phyloP scores from a whole-genome alignment of 2,113 vertebrate genomes.

The Sapajus apella region DNA sequence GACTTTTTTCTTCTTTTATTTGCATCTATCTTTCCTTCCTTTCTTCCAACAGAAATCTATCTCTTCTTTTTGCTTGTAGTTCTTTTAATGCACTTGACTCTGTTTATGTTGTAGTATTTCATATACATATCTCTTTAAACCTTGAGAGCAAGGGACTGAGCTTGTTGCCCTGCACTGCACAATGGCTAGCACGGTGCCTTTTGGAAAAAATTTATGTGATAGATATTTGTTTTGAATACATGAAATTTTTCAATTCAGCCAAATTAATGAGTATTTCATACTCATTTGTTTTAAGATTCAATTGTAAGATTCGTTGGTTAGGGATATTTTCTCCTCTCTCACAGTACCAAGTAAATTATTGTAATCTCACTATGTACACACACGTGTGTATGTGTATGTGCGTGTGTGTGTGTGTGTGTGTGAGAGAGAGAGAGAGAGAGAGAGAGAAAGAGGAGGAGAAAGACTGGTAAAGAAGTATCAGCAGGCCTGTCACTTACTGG shows the following conservation, averaged over 20 bases:
- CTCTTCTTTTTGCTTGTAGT: not conserved
- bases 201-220: not conserved
- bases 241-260: not conserved
- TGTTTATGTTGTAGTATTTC: not conserved
- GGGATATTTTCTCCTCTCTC: not conserved
- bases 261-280: not conserved
- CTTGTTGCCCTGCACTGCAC: not conserved
- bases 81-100: not conserved
- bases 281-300: not conserved
- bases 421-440: not conserved
- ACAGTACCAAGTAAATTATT: not conserved
- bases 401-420: not conserved
- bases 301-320: not conserved
- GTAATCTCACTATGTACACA: not conserved
- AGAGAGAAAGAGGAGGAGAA: accelerated
- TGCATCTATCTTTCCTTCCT: not conserved
- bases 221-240: constrained; percentile 7
- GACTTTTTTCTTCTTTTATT: not conserved
- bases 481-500: not conserved
- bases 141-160: not conserved
- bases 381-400: accelerated
- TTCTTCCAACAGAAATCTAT: not conserved
- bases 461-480: not conserved
- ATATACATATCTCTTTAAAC: not conserved
- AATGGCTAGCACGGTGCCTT: not conserved